Percentiles rank a stretch among this genome's conserved stretches.
Evolutionary conservation across 1,140 invertebrate genomes (phyloP).

Genomic region (Campoletis sonorensis): DNA sequence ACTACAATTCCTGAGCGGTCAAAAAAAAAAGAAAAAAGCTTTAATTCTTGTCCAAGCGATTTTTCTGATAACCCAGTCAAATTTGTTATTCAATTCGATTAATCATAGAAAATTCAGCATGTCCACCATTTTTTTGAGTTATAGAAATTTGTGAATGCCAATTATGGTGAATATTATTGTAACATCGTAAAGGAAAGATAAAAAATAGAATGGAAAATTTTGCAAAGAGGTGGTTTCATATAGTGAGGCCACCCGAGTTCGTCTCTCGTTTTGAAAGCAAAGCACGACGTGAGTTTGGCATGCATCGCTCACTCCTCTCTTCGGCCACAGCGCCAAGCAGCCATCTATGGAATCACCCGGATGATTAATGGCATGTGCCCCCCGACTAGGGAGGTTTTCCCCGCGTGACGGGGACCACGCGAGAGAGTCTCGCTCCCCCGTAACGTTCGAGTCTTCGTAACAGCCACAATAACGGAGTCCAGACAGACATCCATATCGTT

Average conservation of each 20-base stretch:
- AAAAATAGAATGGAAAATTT: not conserved
- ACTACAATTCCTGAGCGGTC: too few relatives aligned
- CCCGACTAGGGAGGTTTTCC: slow-evolving; percentile 43
- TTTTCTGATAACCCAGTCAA: too few relatives aligned
- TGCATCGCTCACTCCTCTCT: slow-evolving; percentile 67
- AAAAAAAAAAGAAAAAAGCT: too few relatives aligned
- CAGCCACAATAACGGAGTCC: slow-evolving; percentile 21
- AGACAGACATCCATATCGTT: not conserved
- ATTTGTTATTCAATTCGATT: too few relatives aligned
- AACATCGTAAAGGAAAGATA: not conserved
- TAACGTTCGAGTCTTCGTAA: not conserved
- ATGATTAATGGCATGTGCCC: slow-evolving; percentile 67
- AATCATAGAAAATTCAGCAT: too few relatives aligned
- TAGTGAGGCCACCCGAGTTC: slow-evolving; percentile 6
- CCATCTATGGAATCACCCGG: slow-evolving; percentile 71
- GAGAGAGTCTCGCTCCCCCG: slow-evolving; percentile 35
- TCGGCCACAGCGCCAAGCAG: slow-evolving; percentile 65
- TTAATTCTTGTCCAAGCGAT: too few relatives aligned
- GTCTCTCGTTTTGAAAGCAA: slow-evolving; percentile 48
- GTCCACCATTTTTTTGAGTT: too few relatives aligned
- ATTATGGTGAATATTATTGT: not conserved
- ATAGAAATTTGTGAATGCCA: too few relatives aligned
- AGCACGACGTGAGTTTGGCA: slow-evolving; percentile 69
- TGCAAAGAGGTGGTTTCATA: slow-evolving; percentile 10
- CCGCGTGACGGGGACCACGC: slow-evolving; percentile 47